Percentiles rank a stretch among this genome's conserved stretches.
Evolutionary conservation across 1,140 invertebrate species (phyloP).

Genomic region (Solenopsis invicta): DNA sequence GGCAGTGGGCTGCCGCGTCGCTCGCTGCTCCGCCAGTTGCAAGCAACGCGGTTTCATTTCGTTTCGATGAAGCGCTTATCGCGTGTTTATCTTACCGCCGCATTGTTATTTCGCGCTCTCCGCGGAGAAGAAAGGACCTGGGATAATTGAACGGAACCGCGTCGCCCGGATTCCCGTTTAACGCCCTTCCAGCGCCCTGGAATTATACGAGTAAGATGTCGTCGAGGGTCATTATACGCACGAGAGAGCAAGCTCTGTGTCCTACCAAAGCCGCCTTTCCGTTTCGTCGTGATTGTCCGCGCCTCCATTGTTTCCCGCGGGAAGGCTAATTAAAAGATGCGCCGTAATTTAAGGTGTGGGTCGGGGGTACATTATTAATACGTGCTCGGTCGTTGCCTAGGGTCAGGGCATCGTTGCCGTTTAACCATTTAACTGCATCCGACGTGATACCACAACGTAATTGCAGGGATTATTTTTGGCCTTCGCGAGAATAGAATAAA

Average conservation of each 20-base stretch:
- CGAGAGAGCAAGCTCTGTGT: constrained; percentile 18
- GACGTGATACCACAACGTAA: neutral
- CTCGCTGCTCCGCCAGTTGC: constrained; percentile 6
- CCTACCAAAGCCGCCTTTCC: constrained; percentile 16
- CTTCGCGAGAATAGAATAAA: neutral
- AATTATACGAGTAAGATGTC: constrained; percentile 37
- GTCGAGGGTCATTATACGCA: constrained; percentile 48
- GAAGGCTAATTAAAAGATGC: constrained; percentile 67
- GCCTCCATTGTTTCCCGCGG: constrained; percentile 64
- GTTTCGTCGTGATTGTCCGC: neutral
- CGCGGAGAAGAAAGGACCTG: constrained; percentile 74
- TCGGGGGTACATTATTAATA: constrained; percentile 30
- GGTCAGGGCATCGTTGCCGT: neutral
- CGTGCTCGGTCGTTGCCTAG: neutral
- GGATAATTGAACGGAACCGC: constrained; percentile 82
- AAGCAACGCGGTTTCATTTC: constrained; percentile 80
- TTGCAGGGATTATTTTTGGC: neutral
- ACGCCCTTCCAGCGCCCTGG: constrained; percentile 29
- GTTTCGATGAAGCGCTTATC: constrained; percentile 76
- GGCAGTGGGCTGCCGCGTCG: constrained; percentile 65
- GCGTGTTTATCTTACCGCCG: constrained; percentile 81
- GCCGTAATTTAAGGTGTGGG: constrained; percentile 9
- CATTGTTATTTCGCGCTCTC: constrained; percentile 80
- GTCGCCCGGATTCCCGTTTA: constrained; percentile 72
- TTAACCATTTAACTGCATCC: constrained; percentile 32